phyloP scores from a whole-genome alignment of 2,888 invertebrate genomes.

The Choristoneura rosaceana region DNA sequence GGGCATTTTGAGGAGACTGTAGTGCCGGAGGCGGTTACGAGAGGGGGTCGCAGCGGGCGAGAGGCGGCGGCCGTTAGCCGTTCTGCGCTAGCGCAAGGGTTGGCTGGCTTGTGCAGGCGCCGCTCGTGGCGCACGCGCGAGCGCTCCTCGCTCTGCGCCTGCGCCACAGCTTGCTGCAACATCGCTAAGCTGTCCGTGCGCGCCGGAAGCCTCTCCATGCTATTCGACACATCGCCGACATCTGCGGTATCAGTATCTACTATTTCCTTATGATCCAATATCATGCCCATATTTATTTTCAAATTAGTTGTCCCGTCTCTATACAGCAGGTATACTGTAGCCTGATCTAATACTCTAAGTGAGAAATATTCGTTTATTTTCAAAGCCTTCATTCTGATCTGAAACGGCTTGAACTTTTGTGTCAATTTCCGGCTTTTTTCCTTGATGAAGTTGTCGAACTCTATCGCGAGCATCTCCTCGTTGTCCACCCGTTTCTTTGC shows the following conservation, averaged over 20 bases:
- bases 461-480: constrained; percentile 78
- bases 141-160: constrained; percentile 65
- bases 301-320: constrained; percentile 72
- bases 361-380: constrained; percentile 80
- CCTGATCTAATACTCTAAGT: constrained; percentile 73
- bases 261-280: constrained; percentile 80
- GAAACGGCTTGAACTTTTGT: constrained; percentile 75
- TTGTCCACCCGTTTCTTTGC: constrained; percentile 61
- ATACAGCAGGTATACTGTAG: constrained; percentile 71
- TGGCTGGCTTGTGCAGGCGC: constrained; percentile 53
- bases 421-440: constrained; percentile 73
- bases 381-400: constrained; percentile 78
- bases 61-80: constrained; percentile 58
- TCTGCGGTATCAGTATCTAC: constrained; percentile 74
- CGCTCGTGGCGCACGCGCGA: constrained; percentile 60
- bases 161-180: constrained; percentile 65
- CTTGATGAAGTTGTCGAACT: constrained; percentile 76
- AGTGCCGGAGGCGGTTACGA: constrained; percentile 49
- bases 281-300: constrained; percentile 79
- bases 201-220: constrained; percentile 55
- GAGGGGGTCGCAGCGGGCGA: constrained; percentile 57
- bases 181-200: constrained; percentile 70
- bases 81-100: constrained; percentile 61
- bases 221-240: constrained; percentile 63
- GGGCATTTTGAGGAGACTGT: constrained; percentile 43